Percentiles rank a stretch among this genome's conserved stretches.
phyloP scores from a whole-genome alignment of 92 coral and sea anemone species.

The Zoanthus gigantus region DNA sequence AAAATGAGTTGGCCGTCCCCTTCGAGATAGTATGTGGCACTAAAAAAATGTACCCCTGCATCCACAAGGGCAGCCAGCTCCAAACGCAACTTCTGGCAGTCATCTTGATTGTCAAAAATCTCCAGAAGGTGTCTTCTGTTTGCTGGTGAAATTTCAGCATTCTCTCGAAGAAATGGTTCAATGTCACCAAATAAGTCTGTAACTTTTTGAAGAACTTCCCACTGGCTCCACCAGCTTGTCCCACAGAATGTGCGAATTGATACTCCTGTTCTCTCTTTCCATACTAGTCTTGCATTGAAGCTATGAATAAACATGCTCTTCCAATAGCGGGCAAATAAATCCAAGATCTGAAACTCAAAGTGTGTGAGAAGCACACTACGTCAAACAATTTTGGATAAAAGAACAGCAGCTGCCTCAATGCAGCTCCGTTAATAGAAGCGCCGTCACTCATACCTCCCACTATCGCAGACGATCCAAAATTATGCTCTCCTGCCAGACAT shows the following conservation, averaged over 20 bases:
- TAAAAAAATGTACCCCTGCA: background rate
- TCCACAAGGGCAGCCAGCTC: background rate
- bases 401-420: background rate
- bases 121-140: background rate
- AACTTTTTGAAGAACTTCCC: background rate
- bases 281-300: background rate
- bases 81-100: background rate
- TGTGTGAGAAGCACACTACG: background rate
- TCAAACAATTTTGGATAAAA: background rate
- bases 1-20: background rate
- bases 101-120: background rate
- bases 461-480: no score
- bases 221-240: background rate
- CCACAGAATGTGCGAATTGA: background rate
- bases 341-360: background rate
- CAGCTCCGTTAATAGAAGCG: no score
- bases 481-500: background rate
- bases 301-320: background rate
- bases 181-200: background rate
- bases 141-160: background rate
- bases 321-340: conserved; percentile 1
- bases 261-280: background rate
- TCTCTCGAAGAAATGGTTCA: background rate
- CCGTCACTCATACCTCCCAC: no score
- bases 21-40: background rate